A percentile compares a stretch with the other conserved stretches of the same genome.
phyloP scores from a whole-genome alignment of 2,113 vertebrate species.

The Thryonomys swinderianus region DNA sequence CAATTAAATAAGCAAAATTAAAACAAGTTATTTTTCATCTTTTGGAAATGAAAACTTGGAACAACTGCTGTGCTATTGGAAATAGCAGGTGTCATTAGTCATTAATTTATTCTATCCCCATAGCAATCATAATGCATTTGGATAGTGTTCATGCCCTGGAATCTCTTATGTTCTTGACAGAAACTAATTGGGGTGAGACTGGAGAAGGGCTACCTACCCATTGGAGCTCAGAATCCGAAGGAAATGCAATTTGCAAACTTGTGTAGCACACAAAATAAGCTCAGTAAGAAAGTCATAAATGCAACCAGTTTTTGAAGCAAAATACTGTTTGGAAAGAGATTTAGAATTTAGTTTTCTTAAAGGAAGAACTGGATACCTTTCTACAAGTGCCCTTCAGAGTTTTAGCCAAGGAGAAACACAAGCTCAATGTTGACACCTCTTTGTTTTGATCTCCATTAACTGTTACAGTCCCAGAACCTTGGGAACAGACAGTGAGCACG shows the following conservation, averaged over 20 bases:
- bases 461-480: not conserved
- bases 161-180: not conserved
- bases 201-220: conserved; percentile 14
- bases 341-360: not conserved
- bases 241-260: conserved; percentile 3
- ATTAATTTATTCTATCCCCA: not conserved
- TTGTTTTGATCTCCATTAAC: not conserved
- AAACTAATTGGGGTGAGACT: not conserved
- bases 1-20: conserved; percentile 23
- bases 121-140: not conserved
- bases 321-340: not conserved
- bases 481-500: too few relatives aligned
- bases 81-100: not conserved
- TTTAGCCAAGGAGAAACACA: not conserved
- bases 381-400: too few relatives aligned
- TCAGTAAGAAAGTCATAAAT: not conserved
- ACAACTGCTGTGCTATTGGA: not conserved
- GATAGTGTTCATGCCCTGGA: not conserved
- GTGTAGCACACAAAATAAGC: not conserved
- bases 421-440: not conserved
- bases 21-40: conserved; percentile 52
- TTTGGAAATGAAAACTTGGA: conserved; percentile 49
- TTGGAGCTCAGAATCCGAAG: not conserved
- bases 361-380: not conserved
- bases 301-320: not conserved